Evolutionary conservation across 2,113 vertebrate species (phyloP), one percentile per base, ranked within the genome.

Genomic region (Menidia beryllina): DNA sequence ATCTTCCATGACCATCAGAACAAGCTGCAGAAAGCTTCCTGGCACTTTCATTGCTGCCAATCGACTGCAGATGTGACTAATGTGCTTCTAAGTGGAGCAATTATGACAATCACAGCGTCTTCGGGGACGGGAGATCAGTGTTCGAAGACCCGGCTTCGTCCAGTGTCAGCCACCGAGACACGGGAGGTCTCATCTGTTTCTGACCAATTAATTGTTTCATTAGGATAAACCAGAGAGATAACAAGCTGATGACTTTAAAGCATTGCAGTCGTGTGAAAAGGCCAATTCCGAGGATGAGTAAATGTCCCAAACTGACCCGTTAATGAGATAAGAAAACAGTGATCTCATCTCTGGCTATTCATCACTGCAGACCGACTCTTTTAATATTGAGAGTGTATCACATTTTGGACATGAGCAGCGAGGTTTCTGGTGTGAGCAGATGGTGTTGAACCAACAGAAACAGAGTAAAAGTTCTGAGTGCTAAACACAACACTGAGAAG

Each of bases 21-120:
- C 57, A 77, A 77, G 60, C 79, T 75, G 71, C 69, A 57, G 34
- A 78, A 72, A 59, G 73, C 58, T 76, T 54, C 54, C 43, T 80
- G 74, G 72, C 84, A 70, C 65, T 85, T 91, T 89, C 75, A 86
- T 90, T 84, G 85, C 69, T 21, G 64, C 65, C 81, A 74, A 67
- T 79, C 38, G 77, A 73, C 83, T 75, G 62, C 83, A 80, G 83
- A 84, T 87, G 82, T 73, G 66, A 81, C 84, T 86, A 66, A 91
- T 88, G 81, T 72, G 45, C 86, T 86, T 76, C 72, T 77, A 69
- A 89, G 85, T 79, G 82, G 61, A 70, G 84, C 87, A 85, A 91
- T 91, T 85, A 88, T 73, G 81, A 86, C 80, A 74, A 91, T 92
- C 88, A 89, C 70, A 81, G 58, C 17, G 67, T 84, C 81, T 81